Percentiles rank a stretch among this genome's conserved stretches.
Conservation (phyloP, 2,113 vertebrate genomes). For the Anseranas semipalmata region DNA sequence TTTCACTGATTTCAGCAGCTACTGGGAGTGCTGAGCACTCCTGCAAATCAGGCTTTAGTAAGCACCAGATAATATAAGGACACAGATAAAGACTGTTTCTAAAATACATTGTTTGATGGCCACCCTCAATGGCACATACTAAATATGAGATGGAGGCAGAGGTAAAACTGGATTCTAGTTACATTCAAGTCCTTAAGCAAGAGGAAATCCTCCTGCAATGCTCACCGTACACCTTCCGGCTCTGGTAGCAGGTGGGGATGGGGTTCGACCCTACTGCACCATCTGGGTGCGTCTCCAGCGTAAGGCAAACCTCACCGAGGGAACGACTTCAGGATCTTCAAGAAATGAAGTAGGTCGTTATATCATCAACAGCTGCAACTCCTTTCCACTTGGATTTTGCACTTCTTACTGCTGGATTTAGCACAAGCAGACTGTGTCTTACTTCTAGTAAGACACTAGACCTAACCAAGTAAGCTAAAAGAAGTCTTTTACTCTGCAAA, state of each 20-base stretch:
- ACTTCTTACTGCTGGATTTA: background rate
- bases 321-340: background rate
- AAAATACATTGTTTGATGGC: background rate
- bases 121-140: background rate
- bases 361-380: background rate
- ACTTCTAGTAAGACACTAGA: background rate
- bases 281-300: background rate
- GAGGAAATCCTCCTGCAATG: background rate
- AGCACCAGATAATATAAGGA: background rate
- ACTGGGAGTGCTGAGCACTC: background rate
- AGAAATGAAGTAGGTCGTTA: background rate
- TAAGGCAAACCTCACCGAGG: background rate
- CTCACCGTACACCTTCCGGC: background rate
- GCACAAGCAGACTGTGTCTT: background rate
- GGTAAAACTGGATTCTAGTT: background rate
- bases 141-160: background rate
- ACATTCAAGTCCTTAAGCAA: background rate
- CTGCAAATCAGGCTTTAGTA: background rate
- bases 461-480: background rate
- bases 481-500: background rate
- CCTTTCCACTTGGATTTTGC: background rate
- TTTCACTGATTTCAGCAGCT: background rate
- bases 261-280: background rate
- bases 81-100: background rate
- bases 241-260: accelerated